phyloP scores from a whole-genome alignment of 2,888 invertebrate species.

The Glaucopsyche alexis region DNA sequence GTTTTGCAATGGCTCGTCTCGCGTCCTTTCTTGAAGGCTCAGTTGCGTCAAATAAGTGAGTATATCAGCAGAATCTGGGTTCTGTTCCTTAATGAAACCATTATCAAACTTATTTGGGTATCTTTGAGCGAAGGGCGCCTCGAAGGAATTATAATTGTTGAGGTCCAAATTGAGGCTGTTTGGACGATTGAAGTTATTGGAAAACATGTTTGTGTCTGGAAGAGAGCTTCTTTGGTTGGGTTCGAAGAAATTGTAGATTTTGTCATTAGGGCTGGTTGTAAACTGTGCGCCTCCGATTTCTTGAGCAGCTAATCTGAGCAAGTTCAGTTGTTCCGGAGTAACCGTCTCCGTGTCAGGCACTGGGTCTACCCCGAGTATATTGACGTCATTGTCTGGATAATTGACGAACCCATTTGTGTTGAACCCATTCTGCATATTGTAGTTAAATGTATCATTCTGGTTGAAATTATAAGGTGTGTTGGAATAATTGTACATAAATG shows the following conservation, averaged over 20 bases:
- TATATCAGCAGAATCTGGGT: slow-evolving; percentile 60
- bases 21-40: slow-evolving; percentile 57
- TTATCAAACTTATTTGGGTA: slow-evolving; percentile 58
- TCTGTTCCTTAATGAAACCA: slow-evolving; percentile 53
- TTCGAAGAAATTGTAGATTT: slow-evolving; percentile 71
- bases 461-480: slow-evolving; percentile 59
- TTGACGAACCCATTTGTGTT: slow-evolving; percentile 62
- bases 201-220: slow-evolving; percentile 64
- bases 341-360: slow-evolving; percentile 57
- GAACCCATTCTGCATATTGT: slow-evolving; percentile 61
- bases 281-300: slow-evolving; percentile 75
- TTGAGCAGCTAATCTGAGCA: slow-evolving; percentile 73
- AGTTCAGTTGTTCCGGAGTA: slow-evolving; percentile 69
- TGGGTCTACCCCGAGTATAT: slow-evolving; percentile 58
- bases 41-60: slow-evolving; percentile 63
- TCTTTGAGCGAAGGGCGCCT: slow-evolving; percentile 53
- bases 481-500: slow-evolving; percentile 55
- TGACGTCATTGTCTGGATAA: slow-evolving; percentile 62
- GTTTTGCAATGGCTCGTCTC: slow-evolving; percentile 55
- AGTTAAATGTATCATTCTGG: slow-evolving; percentile 62
- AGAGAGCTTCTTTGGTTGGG: slow-evolving; percentile 72
- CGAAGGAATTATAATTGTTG: slow-evolving; percentile 55
- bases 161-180: slow-evolving; percentile 68
- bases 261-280: slow-evolving; percentile 61
- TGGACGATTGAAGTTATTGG: slow-evolving; percentile 60